Evolutionary conservation across 2,797 vertebrate species (phyloP).

Genomic region (Acrocephalus scirpaceus): DNA sequence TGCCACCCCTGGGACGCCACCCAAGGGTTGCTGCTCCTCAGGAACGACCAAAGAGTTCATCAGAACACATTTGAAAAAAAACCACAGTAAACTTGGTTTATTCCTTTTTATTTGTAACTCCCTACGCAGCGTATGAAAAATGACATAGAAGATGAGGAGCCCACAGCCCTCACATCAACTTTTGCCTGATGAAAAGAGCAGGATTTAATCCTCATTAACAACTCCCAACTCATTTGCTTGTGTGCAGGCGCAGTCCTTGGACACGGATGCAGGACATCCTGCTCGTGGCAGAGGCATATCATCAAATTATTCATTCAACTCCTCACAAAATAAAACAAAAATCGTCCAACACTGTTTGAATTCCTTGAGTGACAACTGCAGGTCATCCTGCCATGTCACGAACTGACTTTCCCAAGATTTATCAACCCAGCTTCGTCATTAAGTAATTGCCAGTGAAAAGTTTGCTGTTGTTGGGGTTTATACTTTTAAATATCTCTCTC

Average conservation of each 20-base stretch:
- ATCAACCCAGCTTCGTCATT: background rate
- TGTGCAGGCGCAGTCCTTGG: constrained; percentile 44
- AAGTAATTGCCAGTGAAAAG: constrained; percentile 21
- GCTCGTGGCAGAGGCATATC: background rate
- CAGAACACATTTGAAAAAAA: background rate
- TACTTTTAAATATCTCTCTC: constrained; percentile 4
- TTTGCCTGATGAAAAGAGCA: constrained; percentile 8
- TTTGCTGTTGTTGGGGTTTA: background rate
- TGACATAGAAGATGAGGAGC: background rate
- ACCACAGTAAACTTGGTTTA: accelerated
- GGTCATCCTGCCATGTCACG: background rate
- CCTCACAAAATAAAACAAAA: background rate
- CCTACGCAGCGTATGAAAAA: background rate
- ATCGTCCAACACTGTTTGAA: background rate
- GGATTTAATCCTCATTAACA: constrained; percentile 51
- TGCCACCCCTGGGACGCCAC: background rate
- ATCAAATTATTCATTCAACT: background rate
- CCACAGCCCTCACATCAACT: background rate
- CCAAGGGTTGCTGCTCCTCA: background rate
- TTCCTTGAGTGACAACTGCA: constrained; percentile 7
- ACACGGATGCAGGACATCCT: background rate
- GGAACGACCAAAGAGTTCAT: accelerated
- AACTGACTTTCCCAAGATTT: background rate
- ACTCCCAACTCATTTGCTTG: constrained; percentile 28
- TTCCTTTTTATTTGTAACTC: background rate